Conservation (phyloP, 2,113 vertebrate species). For the Paedocypris sp. region DNA sequence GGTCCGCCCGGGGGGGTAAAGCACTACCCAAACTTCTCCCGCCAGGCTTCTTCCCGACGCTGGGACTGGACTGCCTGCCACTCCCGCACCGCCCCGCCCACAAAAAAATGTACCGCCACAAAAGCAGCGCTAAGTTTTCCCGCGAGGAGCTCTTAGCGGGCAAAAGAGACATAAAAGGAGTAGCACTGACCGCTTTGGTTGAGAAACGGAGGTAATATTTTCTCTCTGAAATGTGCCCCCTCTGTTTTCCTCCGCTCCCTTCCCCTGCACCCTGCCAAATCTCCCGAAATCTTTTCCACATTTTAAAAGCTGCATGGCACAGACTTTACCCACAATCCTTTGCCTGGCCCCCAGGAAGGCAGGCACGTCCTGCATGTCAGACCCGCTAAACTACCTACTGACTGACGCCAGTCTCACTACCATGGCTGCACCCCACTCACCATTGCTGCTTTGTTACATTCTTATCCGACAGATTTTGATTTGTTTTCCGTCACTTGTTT, state of each 20-base stretch:
- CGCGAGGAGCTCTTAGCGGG: constrained; percentile 93
- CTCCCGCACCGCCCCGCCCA: constrained; percentile 85
- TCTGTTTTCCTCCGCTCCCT: constrained; percentile 53
- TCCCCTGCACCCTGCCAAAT: constrained; percentile 52
- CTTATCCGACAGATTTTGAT: constrained; percentile 12
- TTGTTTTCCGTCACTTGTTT: constrained; percentile 59
- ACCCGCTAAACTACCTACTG: constrained; percentile 92
- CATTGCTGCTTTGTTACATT: constrained; percentile 57
- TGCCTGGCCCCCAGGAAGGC: constrained; percentile 62
- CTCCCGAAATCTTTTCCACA: constrained; percentile 55
- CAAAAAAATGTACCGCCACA: constrained; percentile 99
- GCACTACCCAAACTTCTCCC: constrained; percentile 74
- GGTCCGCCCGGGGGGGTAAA: constrained; percentile 78
- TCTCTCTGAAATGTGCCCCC: constrained; percentile 66
- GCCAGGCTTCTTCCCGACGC: constrained; percentile 61
- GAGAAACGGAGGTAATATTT: constrained; percentile 99
- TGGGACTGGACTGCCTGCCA: constrained; percentile 75
- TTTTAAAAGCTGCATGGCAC: constrained; percentile 90
- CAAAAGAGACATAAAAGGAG: constrained; percentile 87
- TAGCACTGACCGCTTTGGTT: constrained; percentile 90
- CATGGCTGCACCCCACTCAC: constrained; percentile 76
- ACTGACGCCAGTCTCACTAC: constrained; percentile 77
- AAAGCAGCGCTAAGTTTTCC: constrained; percentile 91
- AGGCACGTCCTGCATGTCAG: constrained; percentile 81
- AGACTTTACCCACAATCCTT: constrained; percentile 67